These are phyloP conservation scores for western clawed frog (Xenopus tropicalis) DNA, from an alignment of 2,113 vertebrate genomes.

Conservation along the genomic window DNA sequence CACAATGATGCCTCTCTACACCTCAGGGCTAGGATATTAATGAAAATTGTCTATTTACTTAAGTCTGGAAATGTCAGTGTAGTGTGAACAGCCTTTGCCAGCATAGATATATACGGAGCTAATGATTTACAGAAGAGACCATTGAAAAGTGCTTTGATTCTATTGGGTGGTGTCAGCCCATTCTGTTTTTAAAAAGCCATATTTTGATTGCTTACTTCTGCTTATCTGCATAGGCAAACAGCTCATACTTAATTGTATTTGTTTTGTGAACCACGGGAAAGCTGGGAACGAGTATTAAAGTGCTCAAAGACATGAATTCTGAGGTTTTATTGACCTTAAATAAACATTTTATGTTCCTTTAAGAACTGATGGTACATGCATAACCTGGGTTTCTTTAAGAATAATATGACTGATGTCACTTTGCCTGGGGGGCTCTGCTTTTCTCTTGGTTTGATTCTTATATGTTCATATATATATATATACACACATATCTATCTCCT, in stretches of 20 bases:
- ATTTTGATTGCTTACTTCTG: not conserved
- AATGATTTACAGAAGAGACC: slow-evolving; percentile 4
- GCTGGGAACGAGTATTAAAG: not conserved
- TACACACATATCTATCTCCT: no score
- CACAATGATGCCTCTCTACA: not conserved
- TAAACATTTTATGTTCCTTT: not conserved
- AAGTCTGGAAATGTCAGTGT: not conserved
- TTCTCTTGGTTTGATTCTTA: no score
- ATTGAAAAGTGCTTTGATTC: slow-evolving; percentile 2
- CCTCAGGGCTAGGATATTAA: not conserved
- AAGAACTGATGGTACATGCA: not conserved
- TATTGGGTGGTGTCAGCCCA: slow-evolving; percentile 14
- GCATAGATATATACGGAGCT: not conserved
- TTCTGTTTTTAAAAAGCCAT: slow-evolving; percentile 4
- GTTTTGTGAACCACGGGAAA: not conserved
- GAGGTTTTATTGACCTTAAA: not conserved
- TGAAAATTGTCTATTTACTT: not conserved
- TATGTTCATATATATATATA: no score
- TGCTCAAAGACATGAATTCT: not conserved
- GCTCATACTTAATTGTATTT: slow-evolving; percentile 3
- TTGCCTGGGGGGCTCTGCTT: no score
- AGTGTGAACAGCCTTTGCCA: not conserved
- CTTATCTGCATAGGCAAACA: slow-evolving; percentile 11
- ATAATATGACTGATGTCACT: no score
- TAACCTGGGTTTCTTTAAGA: no score